Evolutionary conservation across 1,140 invertebrate genomes (phyloP).

Genomic region (Zaprionus tsacasi): DNA sequence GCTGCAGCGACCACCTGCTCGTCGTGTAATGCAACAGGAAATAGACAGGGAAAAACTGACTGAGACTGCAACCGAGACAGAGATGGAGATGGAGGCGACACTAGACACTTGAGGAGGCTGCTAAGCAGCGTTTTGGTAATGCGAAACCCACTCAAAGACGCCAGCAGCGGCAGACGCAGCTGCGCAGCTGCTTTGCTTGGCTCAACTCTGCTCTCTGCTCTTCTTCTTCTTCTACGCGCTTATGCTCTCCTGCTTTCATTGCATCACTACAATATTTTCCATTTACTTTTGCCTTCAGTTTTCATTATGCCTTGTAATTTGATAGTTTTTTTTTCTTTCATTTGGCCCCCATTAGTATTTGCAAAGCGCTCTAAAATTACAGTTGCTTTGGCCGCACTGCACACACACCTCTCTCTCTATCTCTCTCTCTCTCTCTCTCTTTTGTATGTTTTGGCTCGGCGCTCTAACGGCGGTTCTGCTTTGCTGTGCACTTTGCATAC

Average conservation of each 20-base stretch:
- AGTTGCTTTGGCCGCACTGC: conserved; percentile 4
- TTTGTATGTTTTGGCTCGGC: background rate
- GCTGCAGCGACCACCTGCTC: conserved; percentile 36
- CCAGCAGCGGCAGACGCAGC: conserved; percentile 7
- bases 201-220: conserved; percentile 16
- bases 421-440: conserved; percentile 24
- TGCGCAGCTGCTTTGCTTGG: conserved; percentile 8
- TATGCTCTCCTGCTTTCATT: conserved; percentile 22
- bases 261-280: conserved; percentile 23
- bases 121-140: conserved; percentile 32
- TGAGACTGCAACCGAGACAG: conserved; percentile 1
- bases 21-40: conserved; percentile 28
- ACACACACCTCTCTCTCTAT: background rate
- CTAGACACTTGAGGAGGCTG: conserved; percentile 37
- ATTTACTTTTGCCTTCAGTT: conserved; percentile 19
- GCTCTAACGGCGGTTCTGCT: conserved; percentile 46
- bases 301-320: conserved; percentile 51
- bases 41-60: background rate
- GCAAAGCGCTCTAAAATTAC: conserved; percentile 56
- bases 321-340: conserved; percentile 43
- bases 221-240: conserved; percentile 1
- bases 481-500: conserved; percentile 49
- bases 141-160: conserved; percentile 35
- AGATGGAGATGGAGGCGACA: conserved; percentile 6
- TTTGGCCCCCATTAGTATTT: conserved; percentile 65